These are phyloP conservation scores for Hyposoter didymator DNA, from an alignment of 2,888 invertebrate species.

Conservation along the genomic window DNA sequence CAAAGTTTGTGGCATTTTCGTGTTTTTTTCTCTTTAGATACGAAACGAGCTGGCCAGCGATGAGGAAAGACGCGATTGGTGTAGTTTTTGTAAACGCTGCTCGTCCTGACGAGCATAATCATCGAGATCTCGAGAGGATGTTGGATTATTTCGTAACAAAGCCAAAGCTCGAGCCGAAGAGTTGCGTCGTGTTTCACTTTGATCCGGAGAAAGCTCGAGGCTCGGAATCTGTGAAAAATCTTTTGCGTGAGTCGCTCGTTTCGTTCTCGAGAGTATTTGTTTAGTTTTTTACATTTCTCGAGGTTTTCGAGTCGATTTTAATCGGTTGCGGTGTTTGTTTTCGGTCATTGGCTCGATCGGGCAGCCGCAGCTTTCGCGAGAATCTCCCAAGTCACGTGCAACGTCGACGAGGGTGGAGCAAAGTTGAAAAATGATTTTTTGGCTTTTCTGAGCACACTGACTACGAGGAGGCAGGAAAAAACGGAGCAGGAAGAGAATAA, in stretches of 20 bases:
- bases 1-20: not conserved
- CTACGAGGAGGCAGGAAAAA: conserved; percentile 76
- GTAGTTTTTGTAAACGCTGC: conserved; percentile 89
- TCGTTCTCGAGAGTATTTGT: too few relatives aligned
- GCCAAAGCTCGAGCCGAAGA: conserved; percentile 87
- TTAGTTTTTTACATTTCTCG: not conserved
- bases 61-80: conserved; percentile 89
- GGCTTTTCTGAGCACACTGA: conserved; percentile 77
- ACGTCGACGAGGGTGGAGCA: conserved; percentile 86
- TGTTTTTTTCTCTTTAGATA: conserved; percentile 85
- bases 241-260: conserved; percentile 85
- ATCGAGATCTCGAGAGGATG: conserved; percentile 87
- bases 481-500: conserved; percentile 74
- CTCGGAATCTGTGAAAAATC: conserved; percentile 82
- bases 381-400: conserved; percentile 87
- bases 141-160: conserved; percentile 90
- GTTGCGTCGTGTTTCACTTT: conserved; percentile 88
- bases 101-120: conserved; percentile 85
- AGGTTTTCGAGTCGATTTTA: not conserved
- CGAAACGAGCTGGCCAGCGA: conserved; percentile 91
- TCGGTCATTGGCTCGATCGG: not conserved
- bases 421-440: conserved; percentile 87
- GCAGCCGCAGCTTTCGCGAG: conserved; percentile 87
- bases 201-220: conserved; percentile 85
- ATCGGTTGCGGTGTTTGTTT: not conserved